Evolutionary conservation across 2,888 invertebrate genomes (phyloP), one percentile per base, ranked within the genome.

Genomic region (Brenthis hecate): DNA sequence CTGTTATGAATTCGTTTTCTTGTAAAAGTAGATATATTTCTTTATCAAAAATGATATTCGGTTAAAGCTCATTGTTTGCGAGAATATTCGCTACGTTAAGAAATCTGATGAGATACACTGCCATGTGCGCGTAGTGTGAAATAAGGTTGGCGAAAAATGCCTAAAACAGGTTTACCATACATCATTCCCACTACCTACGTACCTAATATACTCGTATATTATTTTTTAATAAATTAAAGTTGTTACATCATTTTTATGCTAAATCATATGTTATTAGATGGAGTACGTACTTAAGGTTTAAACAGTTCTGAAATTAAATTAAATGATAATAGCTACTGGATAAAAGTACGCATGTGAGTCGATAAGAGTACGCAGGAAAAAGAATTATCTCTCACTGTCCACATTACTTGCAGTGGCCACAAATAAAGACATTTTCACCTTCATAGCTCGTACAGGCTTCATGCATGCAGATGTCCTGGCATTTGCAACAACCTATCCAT

Each of bases 51-150:
- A 75, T 72, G 60, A 69, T 73, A 64, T 72, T 67, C 63, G 62
- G 60, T 73, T 72, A 68, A 70, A 75, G 70, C 76, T 75, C 81
- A 81, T 81, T 81, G 77, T 76, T 74, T 74, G 73, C 66, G 78
- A 79, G 58, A 82, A 84, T 76, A 83, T 83, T 82, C 81, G 78
- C 76, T 79, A 78, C 81, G 80, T 85, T 81, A 83, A 85, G 85
- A 85, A 88, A 86, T 87, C 83, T 85, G 85, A 85, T 82, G 81
- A 84, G 82, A 85, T 83, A 83, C 82, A 85, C 80, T 75, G 82
- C 74, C 82, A 80, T 89, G 91, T 85, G 88, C 90, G 87, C 81
- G 82, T 78, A 81, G 81, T 87, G 91, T 91, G 91, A 91, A 91
- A 91, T 91, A 84, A 87, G 88, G 77, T 89, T 84, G 83, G 81